phyloP scores from a whole-genome alignment of 2,888 invertebrate species.

The Oscheius myriophilus region DNA sequence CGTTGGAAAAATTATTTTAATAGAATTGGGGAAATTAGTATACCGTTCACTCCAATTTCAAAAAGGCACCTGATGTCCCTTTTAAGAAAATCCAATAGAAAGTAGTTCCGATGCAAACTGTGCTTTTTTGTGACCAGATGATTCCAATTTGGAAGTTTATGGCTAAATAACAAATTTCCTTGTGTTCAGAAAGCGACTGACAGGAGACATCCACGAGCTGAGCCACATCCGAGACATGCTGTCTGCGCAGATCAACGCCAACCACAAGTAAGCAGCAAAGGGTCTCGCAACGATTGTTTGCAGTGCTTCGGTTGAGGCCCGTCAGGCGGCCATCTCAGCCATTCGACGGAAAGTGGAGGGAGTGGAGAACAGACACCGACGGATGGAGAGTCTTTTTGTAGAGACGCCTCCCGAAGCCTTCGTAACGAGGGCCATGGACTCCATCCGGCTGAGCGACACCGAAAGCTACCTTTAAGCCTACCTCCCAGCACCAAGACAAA shows the following conservation, averaged over 20 bases:
- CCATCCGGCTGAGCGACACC: constrained; percentile 28
- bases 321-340: constrained; percentile 43
- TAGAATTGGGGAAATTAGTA: no score
- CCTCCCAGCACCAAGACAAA: not conserved
- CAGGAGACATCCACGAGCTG: constrained; percentile 47
- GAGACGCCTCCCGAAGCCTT: constrained; percentile 27
- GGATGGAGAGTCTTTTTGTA: constrained; percentile 44
- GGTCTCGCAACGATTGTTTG: constrained; percentile 1
- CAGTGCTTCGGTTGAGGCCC: constrained; percentile 39
- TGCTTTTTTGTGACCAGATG: no score
- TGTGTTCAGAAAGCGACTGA: constrained; percentile 33
- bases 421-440: not conserved
- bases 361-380: constrained; percentile 37
- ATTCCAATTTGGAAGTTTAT: no score
- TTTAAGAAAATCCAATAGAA: no score
- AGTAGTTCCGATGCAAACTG: no score
- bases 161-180: no score
- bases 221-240: constrained; percentile 50
- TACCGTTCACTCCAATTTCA: no score
- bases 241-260: constrained; percentile 47
- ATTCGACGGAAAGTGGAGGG: constrained; percentile 43
- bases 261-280: constrained; percentile 35
- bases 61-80: no score
- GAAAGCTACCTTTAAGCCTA: constrained; percentile 23
- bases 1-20: no score